These are phyloP conservation scores for Gymnoscelis rufifasciata DNA, from an alignment of 2,888 invertebrate species.

Conservation along the genomic window DNA sequence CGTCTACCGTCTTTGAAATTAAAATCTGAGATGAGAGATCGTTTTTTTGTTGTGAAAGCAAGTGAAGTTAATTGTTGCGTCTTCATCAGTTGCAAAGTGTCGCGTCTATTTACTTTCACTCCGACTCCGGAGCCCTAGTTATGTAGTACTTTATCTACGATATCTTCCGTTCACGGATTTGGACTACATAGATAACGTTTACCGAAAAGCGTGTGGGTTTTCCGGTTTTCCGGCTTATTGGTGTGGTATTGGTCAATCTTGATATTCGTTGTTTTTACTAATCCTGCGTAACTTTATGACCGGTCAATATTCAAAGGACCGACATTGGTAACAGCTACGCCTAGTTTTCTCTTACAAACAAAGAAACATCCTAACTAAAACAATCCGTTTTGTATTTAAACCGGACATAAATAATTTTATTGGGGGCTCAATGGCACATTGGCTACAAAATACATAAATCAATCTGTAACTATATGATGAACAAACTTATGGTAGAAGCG, in stretches of 20 bases:
- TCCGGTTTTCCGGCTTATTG: slow-evolving; percentile 12
- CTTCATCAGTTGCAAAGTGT: slow-evolving; percentile 50
- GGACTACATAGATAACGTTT: slow-evolving; percentile 39
- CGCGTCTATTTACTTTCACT: slow-evolving; percentile 67
- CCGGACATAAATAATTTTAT: not conserved
- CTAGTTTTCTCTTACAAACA: no score
- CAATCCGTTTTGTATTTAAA: no score
- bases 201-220: slow-evolving; percentile 27
- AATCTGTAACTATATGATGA: no score
- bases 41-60: slow-evolving; percentile 52
- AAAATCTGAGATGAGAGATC: slow-evolving; percentile 30
- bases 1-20: slow-evolving; percentile 16
- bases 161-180: slow-evolving; percentile 60
- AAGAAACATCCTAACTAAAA: no score
- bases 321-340: no score
- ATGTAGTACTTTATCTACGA: slow-evolving; percentile 57
- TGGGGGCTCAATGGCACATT: not conserved
- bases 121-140: slow-evolving; percentile 45
- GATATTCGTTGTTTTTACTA: not conserved
- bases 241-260: not conserved
- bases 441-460: no score
- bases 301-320: no score
- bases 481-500: no score
- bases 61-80: slow-evolving; percentile 51
- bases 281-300: no score